Conservation (phyloP, 2,113 vertebrate species). For the human region DNA sequence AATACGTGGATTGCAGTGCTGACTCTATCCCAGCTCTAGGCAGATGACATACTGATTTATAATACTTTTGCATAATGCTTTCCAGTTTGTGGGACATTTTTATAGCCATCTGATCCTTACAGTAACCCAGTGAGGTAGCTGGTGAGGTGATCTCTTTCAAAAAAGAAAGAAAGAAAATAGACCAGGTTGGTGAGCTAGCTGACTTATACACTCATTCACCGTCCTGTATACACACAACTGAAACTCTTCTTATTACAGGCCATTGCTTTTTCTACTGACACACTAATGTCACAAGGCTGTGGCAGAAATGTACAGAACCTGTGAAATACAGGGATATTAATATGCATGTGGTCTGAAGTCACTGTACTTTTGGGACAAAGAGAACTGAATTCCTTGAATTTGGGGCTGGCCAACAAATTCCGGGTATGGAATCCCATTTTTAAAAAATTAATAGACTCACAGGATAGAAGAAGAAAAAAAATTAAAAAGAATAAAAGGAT, state of each 20-base stretch:
- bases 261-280: not conserved
- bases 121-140: not conserved
- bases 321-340: not conserved
- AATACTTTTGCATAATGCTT: not conserved
- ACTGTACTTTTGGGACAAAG: not conserved
- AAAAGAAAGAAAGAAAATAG: too few species aligned
- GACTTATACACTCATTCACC: accelerated
- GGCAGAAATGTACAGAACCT: not conserved
- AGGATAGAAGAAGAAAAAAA: too few species aligned
- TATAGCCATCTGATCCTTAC: not conserved
- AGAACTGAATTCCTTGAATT: not conserved
- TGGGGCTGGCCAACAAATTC: not conserved
- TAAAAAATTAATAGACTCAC: too few species aligned
- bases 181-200: not conserved
- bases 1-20: not conserved
- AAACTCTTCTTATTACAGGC: not conserved
- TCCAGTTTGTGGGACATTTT: not conserved
- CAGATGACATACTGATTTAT: not conserved
- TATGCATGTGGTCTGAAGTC: not conserved
- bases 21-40: not conserved
- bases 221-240: not conserved
- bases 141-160: not conserved
- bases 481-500: too few species aligned
- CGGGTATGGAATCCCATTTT: not conserved
- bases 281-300: not conserved